These are phyloP conservation scores for Lophius piscatorius DNA, from an alignment of 2,113 vertebrate genomes.

Conservation along the genomic window DNA sequence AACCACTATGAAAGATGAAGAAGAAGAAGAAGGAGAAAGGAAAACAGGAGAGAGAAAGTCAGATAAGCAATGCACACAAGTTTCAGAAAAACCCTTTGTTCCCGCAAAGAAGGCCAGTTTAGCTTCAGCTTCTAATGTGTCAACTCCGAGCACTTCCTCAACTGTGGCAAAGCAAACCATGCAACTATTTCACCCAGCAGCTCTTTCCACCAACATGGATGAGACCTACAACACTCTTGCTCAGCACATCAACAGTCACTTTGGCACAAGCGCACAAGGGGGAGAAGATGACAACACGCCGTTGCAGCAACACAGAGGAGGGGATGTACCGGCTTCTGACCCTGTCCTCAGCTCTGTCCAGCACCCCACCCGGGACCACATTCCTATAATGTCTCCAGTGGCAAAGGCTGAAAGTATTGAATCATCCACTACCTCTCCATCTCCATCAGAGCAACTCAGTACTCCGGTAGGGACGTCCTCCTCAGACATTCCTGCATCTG, in stretches of 20 bases:
- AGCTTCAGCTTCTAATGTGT: not conserved
- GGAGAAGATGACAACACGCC: slow-evolving; percentile 65
- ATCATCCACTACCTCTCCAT: not conserved
- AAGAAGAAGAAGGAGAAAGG: slow-evolving; percentile 13
- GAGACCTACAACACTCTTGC: slow-evolving; percentile 89
- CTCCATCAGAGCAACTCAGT: slow-evolving; percentile 16
- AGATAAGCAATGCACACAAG: not conserved
- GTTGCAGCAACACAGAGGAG: slow-evolving; percentile 42
- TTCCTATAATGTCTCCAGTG: slow-evolving; percentile 54
- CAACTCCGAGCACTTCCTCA: slow-evolving; percentile 16
- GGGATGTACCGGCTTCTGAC: not conserved
- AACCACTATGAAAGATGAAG: slow-evolving; percentile 42
- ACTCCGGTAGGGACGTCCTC: not conserved
- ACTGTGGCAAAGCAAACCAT: slow-evolving; percentile 66
- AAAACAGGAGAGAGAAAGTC: slow-evolving; percentile 4
- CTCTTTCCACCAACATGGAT: slow-evolving; percentile 87
- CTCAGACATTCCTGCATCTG: slow-evolving; percentile 7
- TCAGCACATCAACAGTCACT: slow-evolving; percentile 91
- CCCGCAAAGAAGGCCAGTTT: slow-evolving; percentile 42
- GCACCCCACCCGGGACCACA: slow-evolving; percentile 13
- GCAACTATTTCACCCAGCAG: slow-evolving; percentile 83
- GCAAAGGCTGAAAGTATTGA: slow-evolving; percentile 49
- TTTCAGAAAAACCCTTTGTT: slow-evolving; percentile 51
- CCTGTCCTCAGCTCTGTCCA: not conserved
- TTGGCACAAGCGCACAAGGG: slow-evolving; percentile 64